A percentile compares a stretch with the other conserved stretches of the same genome.
These are phyloP conservation scores for Sternotherus odoratus DNA, from an alignment of 2,797 vertebrate genomes.

Conservation along the genomic window DNA sequence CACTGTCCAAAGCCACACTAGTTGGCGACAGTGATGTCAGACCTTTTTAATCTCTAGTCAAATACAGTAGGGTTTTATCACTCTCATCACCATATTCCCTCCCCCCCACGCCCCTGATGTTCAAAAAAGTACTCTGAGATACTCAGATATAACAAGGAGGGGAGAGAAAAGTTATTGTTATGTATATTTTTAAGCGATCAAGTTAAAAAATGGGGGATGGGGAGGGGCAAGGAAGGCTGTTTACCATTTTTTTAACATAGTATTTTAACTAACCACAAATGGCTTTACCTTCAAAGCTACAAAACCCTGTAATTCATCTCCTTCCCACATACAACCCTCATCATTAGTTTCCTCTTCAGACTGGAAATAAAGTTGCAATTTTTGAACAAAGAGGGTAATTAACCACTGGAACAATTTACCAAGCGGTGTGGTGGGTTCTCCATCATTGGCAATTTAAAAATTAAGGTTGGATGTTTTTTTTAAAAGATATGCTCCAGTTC, in stretches of 20 bases:
- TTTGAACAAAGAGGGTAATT: neutral
- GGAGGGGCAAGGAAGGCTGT: neutral
- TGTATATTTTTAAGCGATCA: neutral
- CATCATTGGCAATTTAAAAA: neutral
- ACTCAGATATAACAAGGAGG: neutral
- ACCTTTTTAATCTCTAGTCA: neutral
- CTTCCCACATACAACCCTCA: neutral
- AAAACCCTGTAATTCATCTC: neutral
- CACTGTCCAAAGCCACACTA: constrained; percentile 1
- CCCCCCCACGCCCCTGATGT: neutral
- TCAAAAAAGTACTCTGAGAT: neutral
- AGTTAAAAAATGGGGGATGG: neutral
- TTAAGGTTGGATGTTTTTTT: neutral
- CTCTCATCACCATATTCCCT: neutral
- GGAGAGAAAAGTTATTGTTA: neutral
- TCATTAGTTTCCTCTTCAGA: neutral
- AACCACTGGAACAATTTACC: neutral
- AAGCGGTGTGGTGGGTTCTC: neutral
- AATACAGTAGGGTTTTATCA: neutral
- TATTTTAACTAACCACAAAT: neutral
- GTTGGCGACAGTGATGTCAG: neutral
- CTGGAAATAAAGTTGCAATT: neutral
- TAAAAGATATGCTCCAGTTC: neutral
- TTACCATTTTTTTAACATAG: neutral
- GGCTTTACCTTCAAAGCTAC: neutral